Conservation (phyloP, 2,888 invertebrate species). For the Deilephila porcellus region DNA sequence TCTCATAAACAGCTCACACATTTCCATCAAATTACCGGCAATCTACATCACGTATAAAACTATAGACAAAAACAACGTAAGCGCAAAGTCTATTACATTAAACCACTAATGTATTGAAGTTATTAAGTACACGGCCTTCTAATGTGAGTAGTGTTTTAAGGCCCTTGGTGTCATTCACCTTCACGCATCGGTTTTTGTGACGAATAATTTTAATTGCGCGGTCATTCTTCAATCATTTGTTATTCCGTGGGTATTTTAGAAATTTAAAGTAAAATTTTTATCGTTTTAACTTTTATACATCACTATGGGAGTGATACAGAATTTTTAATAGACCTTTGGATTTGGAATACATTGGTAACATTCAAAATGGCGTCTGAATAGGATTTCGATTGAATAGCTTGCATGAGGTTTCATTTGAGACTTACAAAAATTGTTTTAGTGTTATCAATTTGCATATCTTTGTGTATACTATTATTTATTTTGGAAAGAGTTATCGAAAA, state of each 20-base stretch:
- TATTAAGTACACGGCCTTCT: conserved; percentile 24
- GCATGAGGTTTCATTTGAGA: not conserved
- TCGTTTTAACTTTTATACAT: too few relatives aligned
- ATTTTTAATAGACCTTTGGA: not conserved
- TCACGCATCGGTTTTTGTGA: conserved; percentile 18
- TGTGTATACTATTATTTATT: not conserved
- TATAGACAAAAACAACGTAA: not conserved
- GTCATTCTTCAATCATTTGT: not conserved
- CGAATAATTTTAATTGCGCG: conserved; percentile 21
- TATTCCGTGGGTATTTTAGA: not conserved
- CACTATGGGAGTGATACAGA: too few relatives aligned
- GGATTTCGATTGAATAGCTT: not conserved
- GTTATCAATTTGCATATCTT: too few relatives aligned
- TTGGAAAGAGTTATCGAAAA: not conserved
- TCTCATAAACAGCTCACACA: not conserved
- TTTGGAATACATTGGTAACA: not conserved
- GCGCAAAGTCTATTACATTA: not conserved
- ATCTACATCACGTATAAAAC: not conserved
- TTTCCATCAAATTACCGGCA: not conserved
- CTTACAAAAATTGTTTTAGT: not conserved
- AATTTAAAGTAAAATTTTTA: too few relatives aligned
- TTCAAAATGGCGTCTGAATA: conserved; percentile 16
- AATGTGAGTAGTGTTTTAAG: conserved; percentile 24
- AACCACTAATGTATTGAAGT: not conserved
- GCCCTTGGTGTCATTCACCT: conserved; percentile 30